Conservation (phyloP, 2,113 vertebrate genomes). For the Gracilinanus agilis region DNA sequence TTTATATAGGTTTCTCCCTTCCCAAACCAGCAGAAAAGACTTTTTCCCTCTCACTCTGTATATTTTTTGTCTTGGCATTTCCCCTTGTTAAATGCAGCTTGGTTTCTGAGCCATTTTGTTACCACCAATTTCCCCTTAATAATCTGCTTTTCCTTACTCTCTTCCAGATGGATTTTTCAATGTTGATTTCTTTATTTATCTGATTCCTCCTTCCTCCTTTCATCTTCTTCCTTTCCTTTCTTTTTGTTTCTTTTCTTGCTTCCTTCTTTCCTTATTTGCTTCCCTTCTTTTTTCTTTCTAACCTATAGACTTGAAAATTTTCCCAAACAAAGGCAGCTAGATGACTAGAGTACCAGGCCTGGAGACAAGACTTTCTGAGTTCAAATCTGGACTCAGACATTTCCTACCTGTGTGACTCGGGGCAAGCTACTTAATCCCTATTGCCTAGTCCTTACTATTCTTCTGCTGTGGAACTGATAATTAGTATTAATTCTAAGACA, state of each 20-base stretch:
- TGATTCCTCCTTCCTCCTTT: not conserved
- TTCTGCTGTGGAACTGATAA: too few species aligned
- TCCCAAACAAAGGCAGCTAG: not conserved
- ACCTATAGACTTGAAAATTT: not conserved
- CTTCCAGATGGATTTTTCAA: not conserved
- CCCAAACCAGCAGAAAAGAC: slow-evolving; percentile 22
- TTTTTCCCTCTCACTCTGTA: not conserved
- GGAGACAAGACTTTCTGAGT: too few species aligned
- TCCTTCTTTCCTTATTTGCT: not conserved
- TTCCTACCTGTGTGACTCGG: too few species aligned
- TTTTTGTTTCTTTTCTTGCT: not conserved
- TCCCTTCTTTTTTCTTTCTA: not conserved
- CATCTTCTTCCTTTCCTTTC: not conserved
- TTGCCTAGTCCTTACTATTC: too few species aligned
- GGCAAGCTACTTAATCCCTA: too few species aligned
- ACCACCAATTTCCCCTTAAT: not conserved
- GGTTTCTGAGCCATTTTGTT: not conserved
- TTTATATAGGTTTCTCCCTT: slow-evolving; percentile 18
- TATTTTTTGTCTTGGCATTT: slow-evolving; percentile 4
- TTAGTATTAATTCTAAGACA: too few species aligned
- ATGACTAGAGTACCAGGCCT: too few species aligned
- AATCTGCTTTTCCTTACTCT: not conserved
- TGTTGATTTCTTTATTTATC: not conserved
- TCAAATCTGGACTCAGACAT: too few species aligned
- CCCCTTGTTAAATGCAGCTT: not conserved